Evolutionary conservation across 2,113 vertebrate species (phyloP).

Genomic region (Microtus richardsoni): DNA sequence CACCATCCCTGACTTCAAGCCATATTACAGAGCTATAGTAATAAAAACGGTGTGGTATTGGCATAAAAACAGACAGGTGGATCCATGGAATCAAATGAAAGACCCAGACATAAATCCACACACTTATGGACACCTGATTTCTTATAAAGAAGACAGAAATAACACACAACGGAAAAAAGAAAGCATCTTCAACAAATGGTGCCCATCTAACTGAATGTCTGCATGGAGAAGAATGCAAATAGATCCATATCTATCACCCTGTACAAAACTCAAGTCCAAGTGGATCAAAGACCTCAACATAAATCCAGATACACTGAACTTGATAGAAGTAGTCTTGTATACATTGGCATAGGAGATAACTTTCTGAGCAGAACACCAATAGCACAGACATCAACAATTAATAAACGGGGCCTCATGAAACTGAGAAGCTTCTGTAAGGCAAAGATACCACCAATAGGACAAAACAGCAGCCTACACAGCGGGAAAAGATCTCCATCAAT

Average conservation of each 20-base stretch:
- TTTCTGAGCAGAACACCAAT: background rate
- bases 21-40: background rate
- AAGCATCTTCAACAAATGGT: background rate
- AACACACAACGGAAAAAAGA: background rate
- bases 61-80: background rate
- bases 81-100: background rate
- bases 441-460: background rate
- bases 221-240: background rate
- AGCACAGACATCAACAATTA: background rate
- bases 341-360: background rate
- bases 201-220: background rate
- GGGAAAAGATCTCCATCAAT: background rate
- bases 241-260: background rate
- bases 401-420: background rate
- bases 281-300: background rate
- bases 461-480: background rate
- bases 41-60: background rate
- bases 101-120: background rate
- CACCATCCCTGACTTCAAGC: background rate
- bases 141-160: background rate
- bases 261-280: background rate
- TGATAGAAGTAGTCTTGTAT: background rate
- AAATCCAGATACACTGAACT: background rate
- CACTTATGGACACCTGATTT: background rate
- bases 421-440: background rate